These are phyloP conservation scores for Leucopternis melanops DNA, from an alignment of 2,113 vertebrate species.

Conservation along the genomic window DNA sequence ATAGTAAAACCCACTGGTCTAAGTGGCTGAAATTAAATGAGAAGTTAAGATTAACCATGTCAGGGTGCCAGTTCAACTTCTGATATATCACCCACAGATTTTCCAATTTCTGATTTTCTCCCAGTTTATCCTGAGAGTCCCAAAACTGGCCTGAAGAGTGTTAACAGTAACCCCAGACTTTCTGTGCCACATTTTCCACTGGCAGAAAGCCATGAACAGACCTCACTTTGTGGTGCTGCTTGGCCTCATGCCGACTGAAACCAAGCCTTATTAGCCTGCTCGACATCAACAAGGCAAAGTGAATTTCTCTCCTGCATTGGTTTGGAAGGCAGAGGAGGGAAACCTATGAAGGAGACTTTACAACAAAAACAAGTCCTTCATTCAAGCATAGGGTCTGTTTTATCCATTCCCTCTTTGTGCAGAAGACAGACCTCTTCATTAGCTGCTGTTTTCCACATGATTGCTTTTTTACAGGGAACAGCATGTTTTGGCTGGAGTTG, in stretches of 20 bases:
- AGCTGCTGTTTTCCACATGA: neutral
- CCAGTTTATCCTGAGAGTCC: neutral
- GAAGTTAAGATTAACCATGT: neutral
- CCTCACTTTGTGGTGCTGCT: neutral
- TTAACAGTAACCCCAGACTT: neutral
- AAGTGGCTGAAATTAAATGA: neutral
- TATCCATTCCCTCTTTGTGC: neutral
- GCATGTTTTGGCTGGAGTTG: neutral
- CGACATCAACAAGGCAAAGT: neutral
- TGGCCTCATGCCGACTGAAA: neutral
- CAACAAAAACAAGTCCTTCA: slow-evolving; percentile 28
- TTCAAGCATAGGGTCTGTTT: neutral
- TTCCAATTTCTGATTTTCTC: neutral
- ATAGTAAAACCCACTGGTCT: neutral
- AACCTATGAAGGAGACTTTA: neutral
- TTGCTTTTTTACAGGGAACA: neutral
- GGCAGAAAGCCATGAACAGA: neutral
- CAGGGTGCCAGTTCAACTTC: neutral
- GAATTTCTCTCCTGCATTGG: neutral
- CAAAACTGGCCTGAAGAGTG: neutral
- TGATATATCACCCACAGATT: neutral
- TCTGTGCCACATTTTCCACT: neutral
- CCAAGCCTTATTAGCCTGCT: neutral
- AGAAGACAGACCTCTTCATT: neutral
- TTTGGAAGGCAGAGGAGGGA: slow-evolving; percentile 35